Percentiles rank a stretch among this genome's conserved stretches.
Conservation (phyloP, 2,797 vertebrate genomes). For the Somateria mollissima region DNA sequence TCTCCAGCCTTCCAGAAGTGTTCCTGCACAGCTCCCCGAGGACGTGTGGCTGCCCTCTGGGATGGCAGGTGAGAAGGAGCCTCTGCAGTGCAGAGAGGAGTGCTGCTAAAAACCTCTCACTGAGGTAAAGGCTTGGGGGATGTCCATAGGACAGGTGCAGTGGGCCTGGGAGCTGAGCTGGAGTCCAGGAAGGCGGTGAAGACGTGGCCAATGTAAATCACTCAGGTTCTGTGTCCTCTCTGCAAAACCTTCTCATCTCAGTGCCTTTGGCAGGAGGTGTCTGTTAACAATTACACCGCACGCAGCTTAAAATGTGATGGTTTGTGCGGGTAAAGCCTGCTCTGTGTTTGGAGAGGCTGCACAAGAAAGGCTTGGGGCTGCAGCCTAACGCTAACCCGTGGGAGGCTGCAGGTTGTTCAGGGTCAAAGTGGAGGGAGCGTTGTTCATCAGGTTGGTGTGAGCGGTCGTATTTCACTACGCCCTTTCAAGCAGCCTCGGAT, state of each 20-base stretch:
- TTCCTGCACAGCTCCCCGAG: neutral
- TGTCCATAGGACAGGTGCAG: too few relatives aligned
- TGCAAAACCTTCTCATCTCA: neutral
- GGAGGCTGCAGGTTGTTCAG: neutral
- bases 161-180: neutral
- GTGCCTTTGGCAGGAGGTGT: neutral
- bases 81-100: neutral
- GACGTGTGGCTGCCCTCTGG: neutral
- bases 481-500: neutral
- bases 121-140: neutral
- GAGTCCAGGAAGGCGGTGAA: neutral
- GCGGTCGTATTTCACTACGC: neutral
- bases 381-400: neutral
- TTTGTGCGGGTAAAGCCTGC: neutral
- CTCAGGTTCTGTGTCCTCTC: neutral
- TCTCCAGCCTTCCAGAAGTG: neutral
- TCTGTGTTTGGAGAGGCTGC: neutral
- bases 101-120: neutral
- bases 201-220: neutral
- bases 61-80: neutral
- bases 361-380: neutral
- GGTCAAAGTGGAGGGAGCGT: neutral
- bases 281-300: neutral
- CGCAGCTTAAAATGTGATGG: neutral
- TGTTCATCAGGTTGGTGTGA: neutral